A percentile compares a stretch with the other conserved stretches of the same genome.
phyloP scores from a whole-genome alignment of 2,113 vertebrate genomes.

The Malurus elegans region DNA sequence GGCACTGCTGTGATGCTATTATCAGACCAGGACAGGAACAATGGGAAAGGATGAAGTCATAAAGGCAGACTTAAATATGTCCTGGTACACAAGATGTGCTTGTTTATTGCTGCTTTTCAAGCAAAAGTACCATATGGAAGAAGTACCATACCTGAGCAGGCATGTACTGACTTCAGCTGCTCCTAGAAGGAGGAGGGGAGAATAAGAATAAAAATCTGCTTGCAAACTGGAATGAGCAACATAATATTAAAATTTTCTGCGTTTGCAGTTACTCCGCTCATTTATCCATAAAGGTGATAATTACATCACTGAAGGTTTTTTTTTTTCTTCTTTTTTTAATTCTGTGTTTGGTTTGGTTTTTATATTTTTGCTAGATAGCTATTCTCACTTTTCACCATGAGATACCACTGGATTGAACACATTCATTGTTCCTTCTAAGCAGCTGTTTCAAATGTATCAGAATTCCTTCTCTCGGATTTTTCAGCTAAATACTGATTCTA shows the following conservation, averaged over 20 bases:
- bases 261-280: background rate
- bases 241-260: background rate
- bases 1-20: background rate
- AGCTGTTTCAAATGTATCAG: conserved; percentile 60
- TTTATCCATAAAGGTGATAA: background rate
- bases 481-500: conserved; percentile 58
- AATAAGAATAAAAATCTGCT: background rate
- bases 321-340: background rate
- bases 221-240: background rate
- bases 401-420: background rate
- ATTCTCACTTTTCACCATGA: conserved; percentile 11
- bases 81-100: background rate
- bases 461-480: conserved; percentile 41
- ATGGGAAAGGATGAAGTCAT: background rate
- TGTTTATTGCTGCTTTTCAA: background rate
- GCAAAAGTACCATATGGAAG: background rate
- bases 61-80: background rate
- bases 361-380: background rate
- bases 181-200: background rate
- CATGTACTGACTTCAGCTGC: background rate
- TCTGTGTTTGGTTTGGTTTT: background rate
- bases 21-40: background rate
- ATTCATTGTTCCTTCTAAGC: conserved; percentile 16
- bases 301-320: background rate
- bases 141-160: background rate